A percentile compares a stretch with the other conserved stretches of the same genome.
Conservation (phyloP, 1,140 invertebrate genomes). For the Neodiprion virginianus region DNA sequence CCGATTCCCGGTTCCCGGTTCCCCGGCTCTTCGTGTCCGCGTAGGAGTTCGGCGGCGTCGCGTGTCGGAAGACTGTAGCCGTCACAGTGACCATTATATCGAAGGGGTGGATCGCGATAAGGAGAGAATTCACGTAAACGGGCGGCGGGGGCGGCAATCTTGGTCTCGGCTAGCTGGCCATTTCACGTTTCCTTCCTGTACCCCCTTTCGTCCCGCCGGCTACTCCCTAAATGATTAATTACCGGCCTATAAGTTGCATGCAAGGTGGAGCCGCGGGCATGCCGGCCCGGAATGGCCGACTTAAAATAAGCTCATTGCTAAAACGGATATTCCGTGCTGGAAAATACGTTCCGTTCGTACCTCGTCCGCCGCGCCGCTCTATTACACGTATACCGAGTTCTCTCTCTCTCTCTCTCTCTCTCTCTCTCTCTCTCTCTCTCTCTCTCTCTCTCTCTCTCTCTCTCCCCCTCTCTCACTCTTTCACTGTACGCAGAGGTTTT, state of each 20-base stretch:
- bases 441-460: not conserved
- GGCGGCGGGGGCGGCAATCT: slow-evolving; percentile 25
- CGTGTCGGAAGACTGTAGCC: slow-evolving; percentile 57
- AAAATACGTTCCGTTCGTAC: slow-evolving; percentile 2
- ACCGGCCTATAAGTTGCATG: slow-evolving; percentile 43
- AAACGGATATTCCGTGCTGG: slow-evolving; percentile 54
- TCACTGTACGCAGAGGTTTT: not conserved
- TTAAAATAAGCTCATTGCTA: slow-evolving; percentile 53
- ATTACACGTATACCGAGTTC: not conserved
- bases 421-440: not conserved
- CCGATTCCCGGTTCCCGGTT: slow-evolving; percentile 11
- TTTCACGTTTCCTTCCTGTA: slow-evolving; percentile 52
- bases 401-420: not conserved
- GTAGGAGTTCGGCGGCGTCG: slow-evolving; percentile 40
- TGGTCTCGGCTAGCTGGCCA: slow-evolving; percentile 48
- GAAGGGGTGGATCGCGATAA: slow-evolving; percentile 54
- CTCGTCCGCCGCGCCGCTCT: not conserved
- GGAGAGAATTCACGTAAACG: slow-evolving; percentile 32
- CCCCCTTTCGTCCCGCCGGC: slow-evolving; percentile 21
- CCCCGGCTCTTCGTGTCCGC: slow-evolving; percentile 6
- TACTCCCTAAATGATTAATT: slow-evolving; percentile 58
- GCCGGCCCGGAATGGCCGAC: slow-evolving; percentile 18
- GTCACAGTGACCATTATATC: slow-evolving; percentile 61
- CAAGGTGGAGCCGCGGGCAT: not conserved
- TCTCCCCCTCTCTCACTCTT: not conserved